These are phyloP conservation scores for Hydriomena furcata DNA, from an alignment of 2,888 invertebrate genomes.

Conservation along the genomic window DNA sequence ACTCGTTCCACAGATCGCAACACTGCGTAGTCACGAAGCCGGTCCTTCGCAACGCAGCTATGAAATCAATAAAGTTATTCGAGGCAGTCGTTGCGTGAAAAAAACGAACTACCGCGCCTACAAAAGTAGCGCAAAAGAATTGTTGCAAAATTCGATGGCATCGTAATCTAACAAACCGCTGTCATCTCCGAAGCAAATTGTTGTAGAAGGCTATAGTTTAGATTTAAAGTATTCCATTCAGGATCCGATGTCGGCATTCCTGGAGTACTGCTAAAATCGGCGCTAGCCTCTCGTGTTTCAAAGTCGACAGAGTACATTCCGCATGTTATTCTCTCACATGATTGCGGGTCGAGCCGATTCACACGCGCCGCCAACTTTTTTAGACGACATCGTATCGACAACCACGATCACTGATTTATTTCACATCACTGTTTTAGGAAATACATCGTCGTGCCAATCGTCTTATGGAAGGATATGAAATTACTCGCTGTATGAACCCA, in stretches of 20 bases:
- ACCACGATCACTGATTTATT: constrained; percentile 75
- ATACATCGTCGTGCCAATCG: constrained; percentile 63
- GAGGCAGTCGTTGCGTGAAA: constrained; percentile 39
- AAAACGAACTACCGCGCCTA: constrained; percentile 37
- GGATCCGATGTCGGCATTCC: constrained; percentile 45
- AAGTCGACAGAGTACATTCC: constrained; percentile 56
- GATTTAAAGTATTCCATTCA: constrained; percentile 45
- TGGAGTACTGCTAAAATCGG: constrained; percentile 13
- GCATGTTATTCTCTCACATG: constrained; percentile 69
- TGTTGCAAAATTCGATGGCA: constrained; percentile 32
- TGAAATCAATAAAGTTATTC: constrained; percentile 49
- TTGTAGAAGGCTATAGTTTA: constrained; percentile 30
- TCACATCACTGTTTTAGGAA: constrained; percentile 82
- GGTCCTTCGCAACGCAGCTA: constrained; percentile 48
- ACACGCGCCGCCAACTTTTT: constrained; percentile 72
- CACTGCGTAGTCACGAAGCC: constrained; percentile 53
- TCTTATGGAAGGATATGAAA: constrained; percentile 76
- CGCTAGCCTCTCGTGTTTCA: constrained; percentile 40
- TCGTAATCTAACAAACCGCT: not conserved
- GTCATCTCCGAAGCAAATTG: not conserved
- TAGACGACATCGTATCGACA: constrained; percentile 63
- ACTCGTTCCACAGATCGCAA: constrained; percentile 47
- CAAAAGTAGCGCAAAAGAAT: constrained; percentile 37
- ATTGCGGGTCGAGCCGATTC: constrained; percentile 71
- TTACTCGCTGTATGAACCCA: constrained; percentile 64